Base-by-base conservation (phyloP, 2,888 invertebrate genomes). In the Plutella xylostella region DNA sequence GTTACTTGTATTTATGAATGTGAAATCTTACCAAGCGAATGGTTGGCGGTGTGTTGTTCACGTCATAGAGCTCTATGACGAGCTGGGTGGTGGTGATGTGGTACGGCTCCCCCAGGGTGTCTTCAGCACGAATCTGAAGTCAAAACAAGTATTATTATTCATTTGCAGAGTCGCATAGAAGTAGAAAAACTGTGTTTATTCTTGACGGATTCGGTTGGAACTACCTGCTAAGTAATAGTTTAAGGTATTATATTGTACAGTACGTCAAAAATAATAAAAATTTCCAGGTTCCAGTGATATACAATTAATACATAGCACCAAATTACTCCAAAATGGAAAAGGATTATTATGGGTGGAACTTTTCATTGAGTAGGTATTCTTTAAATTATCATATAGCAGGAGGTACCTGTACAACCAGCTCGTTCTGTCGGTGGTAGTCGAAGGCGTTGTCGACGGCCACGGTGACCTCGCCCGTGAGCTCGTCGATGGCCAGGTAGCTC, bases 21-120 rank as follows among this genome's bases (percentile, higher is more conserved):
- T n/a, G n/a, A n/a, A n/a, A n/a, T n/a, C 73, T 75, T 70, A 89
- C 90, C 79, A 89, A 65, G 47, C 75, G 66, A 12, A 92, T 82
- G 33, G 77, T 82, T 0, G 93, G 93, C 0, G 88, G 85, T 45
- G 90, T 90, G 62, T 93, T 92, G 66, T 93, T 92, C 35, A 92
- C 86, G 67, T 93, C 92, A 5, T 71, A 55, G 0, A 93, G 77
- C 43, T 83, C 76, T 28, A 93, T 87, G 19, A 79, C 82, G 9
- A 90, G 60, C 52, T 88, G 86, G 0, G 86, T 72, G 9, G 83
- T 86, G 0, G 78, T 69, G 1, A 69, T 77, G 61, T 89, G 82
- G 50, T 59, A 63, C 0, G 73, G 65, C n/a, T 61, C 69, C 4
- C 73, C 65, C 2, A 87, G 58, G 0, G 82, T 82, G 51, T 87